phyloP scores from a whole-genome alignment of 2,797 vertebrate genomes.

The Percopsis omiscomaycus region DNA sequence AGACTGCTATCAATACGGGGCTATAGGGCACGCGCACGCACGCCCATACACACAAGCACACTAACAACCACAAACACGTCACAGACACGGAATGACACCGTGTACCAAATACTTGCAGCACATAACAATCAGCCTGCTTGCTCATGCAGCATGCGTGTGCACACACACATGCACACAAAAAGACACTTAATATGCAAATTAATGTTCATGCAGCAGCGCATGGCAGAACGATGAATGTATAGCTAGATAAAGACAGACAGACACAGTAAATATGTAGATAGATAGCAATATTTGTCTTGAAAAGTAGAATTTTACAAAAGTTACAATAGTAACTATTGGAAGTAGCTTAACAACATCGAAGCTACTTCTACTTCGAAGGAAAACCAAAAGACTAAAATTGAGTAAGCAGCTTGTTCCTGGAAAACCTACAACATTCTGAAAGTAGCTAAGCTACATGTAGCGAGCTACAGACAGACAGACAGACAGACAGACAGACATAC shows the following conservation, averaged over 20 bases:
- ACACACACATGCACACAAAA: constrained; percentile 13
- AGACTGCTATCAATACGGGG: no score
- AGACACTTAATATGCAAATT: constrained; percentile 73
- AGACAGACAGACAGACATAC: background rate
- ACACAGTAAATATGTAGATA: no score
- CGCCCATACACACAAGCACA: no score
- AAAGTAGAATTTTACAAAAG: no score
- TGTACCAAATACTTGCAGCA: no score
- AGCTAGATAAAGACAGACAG: no score
- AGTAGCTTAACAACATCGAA: no score
- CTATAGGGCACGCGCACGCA: no score
- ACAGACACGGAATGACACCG: background rate
- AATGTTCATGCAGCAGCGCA: constrained; percentile 45
- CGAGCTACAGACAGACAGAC: background rate
- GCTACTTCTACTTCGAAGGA: no score
- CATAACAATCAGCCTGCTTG: background rate
- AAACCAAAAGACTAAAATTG: background rate
- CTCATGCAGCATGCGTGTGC: background rate
- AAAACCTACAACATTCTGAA: background rate
- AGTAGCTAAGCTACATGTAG: background rate
- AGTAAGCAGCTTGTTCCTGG: background rate
- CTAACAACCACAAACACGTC: background rate
- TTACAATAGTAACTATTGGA: no score
- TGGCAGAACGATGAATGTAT: no score
- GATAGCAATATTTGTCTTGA: no score